Base-by-base conservation (phyloP, 2,888 invertebrate genomes). In the Lasioglossum figueresi region DNA sequence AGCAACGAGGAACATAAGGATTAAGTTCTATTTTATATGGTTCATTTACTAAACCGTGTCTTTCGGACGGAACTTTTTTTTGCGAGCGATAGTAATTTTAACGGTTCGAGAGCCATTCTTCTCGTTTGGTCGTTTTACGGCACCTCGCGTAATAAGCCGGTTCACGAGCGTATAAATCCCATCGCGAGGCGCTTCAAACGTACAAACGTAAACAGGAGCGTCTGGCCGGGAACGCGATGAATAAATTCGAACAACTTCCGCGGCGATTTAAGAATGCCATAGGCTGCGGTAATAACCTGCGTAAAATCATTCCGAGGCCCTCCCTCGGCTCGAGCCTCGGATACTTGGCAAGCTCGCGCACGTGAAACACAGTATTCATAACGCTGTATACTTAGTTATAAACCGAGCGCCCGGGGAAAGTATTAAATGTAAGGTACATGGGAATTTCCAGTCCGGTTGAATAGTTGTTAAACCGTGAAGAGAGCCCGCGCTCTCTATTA, bases 201-300 rank as follows among this genome's bases (percentile, higher is more conserved):
- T 74, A 77, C 59, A 79, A 79, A 82, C 82, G 76, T 77, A 83
- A 82, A 79, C 80, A 87, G 43, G 72, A 79, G 81, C 48, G 82
- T 89, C 70, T 23, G 68, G 68, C 79, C 19, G 37, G 82, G 27
- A 78, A 34, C 74, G 59, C 59, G 31, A 79, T 71, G 82, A 82
- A 88, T 89, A 87, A 85, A 89, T 88, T 85, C 80, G 74, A 76
- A 76, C 75, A 80, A 82, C 76, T 81, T 76, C 75, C 77, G 68
- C 66, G 83, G 83, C 84, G 77, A 82, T 82, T 84, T 87, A 82
- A 87, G 82, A 89, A 88, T 81, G 79, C 72, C 79, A 76, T 85
- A 84, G 88, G 78, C 37, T 48, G 34, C 31, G 34, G 79, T 59
- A 79, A 78, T 80, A 84, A 86, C 77, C 68, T 48, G 63, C 56